Conservation (phyloP, 2,113 vertebrate genomes). For the Falco punctatus region DNA sequence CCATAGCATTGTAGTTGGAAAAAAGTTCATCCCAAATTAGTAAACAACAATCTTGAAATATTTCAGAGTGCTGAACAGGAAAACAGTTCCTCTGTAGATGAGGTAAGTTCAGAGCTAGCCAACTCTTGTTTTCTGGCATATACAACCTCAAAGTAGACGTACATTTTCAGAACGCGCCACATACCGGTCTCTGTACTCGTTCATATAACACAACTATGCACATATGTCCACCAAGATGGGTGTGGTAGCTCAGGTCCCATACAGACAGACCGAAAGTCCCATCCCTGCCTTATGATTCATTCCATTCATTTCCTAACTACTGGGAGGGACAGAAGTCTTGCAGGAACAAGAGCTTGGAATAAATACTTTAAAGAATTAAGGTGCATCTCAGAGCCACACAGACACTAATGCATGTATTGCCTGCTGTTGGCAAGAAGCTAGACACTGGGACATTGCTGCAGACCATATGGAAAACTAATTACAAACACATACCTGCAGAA, state of each 20-base stretch:
- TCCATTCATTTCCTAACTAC: neutral
- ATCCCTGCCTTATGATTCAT: neutral
- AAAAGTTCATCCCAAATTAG: neutral
- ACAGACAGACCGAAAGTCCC: neutral
- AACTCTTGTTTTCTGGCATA: neutral
- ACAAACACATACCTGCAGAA: conserved; percentile 84
- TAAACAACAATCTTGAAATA: neutral
- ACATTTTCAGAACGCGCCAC: neutral
- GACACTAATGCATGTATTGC: neutral
- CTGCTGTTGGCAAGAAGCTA: neutral
- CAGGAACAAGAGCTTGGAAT: neutral
- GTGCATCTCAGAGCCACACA: neutral
- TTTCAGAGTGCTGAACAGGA: neutral
- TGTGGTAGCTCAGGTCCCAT: neutral
- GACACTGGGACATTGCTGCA: neutral
- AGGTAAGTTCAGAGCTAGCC: neutral
- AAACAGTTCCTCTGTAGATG: neutral
- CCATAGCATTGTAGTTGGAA: neutral
- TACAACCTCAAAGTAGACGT: neutral
- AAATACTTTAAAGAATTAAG: neutral
- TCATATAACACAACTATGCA: neutral
- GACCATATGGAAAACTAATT: neutral
- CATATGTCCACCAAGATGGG: neutral
- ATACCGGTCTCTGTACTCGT: neutral
- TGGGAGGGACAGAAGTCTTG: neutral